Evolutionary conservation across 2,113 vertebrate species (phyloP).

Genomic region (Polypterus senegalus): DNA sequence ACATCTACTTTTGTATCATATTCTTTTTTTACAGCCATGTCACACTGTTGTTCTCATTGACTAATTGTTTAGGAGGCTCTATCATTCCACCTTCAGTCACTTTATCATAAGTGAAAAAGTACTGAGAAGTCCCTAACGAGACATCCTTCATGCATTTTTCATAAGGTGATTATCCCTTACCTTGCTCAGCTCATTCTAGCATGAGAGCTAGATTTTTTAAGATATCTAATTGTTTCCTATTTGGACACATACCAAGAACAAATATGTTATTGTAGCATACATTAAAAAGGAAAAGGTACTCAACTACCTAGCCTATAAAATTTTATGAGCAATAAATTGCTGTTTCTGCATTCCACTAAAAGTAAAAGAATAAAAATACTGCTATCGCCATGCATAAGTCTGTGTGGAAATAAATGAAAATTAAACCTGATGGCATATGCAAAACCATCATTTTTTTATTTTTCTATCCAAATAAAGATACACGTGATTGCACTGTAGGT

Average conservation of each 20-base stretch:
- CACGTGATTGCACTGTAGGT: too few species aligned
- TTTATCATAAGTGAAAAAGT: conserved; percentile 21
- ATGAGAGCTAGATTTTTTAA: not conserved
- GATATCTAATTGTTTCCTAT: conserved; percentile 29
- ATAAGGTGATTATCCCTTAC: conserved; percentile 40
- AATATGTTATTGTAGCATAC: not conserved
- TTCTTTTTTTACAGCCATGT: too few species aligned
- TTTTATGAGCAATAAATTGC: not conserved
- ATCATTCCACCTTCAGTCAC: conserved; percentile 12
- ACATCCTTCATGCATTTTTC: conserved; percentile 43
- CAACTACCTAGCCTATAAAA: not conserved
- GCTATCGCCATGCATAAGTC: not conserved
- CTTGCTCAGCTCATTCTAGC: conserved; percentile 29
- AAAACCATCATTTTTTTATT: too few species aligned
- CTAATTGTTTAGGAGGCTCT: conserved; percentile 18
- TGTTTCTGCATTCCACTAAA: not conserved
- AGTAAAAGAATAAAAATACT: not conserved
- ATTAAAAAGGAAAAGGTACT: not conserved
- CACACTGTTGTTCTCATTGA: conserved; percentile 5
- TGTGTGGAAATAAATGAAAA: too few species aligned
- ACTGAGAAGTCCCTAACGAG: conserved; percentile 28
- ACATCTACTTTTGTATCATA: too few species aligned
- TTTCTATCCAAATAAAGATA: too few species aligned
- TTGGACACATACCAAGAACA: conserved; percentile 28
- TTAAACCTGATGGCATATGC: too few species aligned